Base-by-base conservation (phyloP, 2,113 vertebrate species). In the Paramisgurnus dabryanus region DNA sequence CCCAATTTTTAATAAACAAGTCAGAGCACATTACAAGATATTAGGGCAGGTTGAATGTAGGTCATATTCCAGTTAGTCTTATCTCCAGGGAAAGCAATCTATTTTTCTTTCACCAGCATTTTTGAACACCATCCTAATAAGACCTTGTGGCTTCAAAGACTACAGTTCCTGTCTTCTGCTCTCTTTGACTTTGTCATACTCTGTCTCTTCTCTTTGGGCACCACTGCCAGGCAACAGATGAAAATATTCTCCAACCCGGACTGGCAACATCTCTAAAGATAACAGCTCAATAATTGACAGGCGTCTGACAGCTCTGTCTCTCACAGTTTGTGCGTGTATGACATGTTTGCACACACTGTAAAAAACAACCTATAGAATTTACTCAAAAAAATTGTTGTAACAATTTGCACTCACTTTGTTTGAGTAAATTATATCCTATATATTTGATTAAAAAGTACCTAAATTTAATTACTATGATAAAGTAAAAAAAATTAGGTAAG, bases 201-300 rank as follows among this genome's bases (percentile, higher is more conserved):
- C 39, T 1, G 8, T 72, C 64, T 12, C 15, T 3, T 76, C 80
- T 79, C 72, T 69, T 45, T 58, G 67, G 67, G 80, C 77, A 34
- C 22, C 60, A 18, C 67, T 60, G 53, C n/a, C 76, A 41, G 67
- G 60, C 71, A 76, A 53, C 67, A 76, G 72, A 83, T 70, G 63
- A 80, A 78, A 75, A 77, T 66, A 65, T 80, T 78, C 63, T 83
- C 67, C 61, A 80, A 61, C 63, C 74, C 63, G 40, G 43, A 80
- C 76, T 22, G 71, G 68, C 58, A 34, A 34, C 72, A 68, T 55
- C 55, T 41, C 63, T 78, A 53, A 68, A 41, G 60, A 63, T 65
- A 53, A 39, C 34, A 55, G 47, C 43, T 63, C 7, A 47, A 49
- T 68, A 80, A 80, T 41, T 83, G 78, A 18, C 69, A 74, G 43